Evolutionary conservation across 2,797 vertebrate species (phyloP).

Genomic region (Enteromius radiatus): DNA sequence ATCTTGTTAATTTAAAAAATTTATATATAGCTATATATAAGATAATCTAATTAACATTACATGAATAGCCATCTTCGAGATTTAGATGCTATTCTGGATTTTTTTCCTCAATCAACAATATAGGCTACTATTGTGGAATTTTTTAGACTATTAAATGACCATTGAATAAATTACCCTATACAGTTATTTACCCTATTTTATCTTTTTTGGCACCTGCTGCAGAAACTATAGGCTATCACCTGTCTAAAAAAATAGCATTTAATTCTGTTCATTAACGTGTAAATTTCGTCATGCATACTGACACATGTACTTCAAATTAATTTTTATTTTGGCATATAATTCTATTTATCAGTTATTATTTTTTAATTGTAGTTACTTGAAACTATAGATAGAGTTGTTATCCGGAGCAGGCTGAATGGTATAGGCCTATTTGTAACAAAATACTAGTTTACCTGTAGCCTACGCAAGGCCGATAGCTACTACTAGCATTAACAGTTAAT

Average conservation of each 20-base stretch:
- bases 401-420: not conserved
- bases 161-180: not conserved
- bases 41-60: not conserved
- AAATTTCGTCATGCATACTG: not conserved
- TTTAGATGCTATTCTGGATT: not conserved
- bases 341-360: not conserved
- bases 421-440: not conserved
- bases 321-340: not conserved
- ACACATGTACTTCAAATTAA: not conserved
- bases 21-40: no score
- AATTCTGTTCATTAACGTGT: not conserved
- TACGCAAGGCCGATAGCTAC: not conserved
- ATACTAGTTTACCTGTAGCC: not conserved
- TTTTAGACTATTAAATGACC: not conserved
- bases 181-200: not conserved
- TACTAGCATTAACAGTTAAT: not conserved
- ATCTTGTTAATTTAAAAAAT: not conserved
- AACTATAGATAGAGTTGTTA: not conserved
- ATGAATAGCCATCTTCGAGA: not conserved
- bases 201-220: constrained; percentile 12
- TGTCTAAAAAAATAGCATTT: not conserved
- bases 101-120: not conserved
- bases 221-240: not conserved
- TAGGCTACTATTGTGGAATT: not conserved
- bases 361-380: not conserved